Base-by-base conservation (phyloP, 2,113 vertebrate species). In the Glaucidium brasilianum region DNA sequence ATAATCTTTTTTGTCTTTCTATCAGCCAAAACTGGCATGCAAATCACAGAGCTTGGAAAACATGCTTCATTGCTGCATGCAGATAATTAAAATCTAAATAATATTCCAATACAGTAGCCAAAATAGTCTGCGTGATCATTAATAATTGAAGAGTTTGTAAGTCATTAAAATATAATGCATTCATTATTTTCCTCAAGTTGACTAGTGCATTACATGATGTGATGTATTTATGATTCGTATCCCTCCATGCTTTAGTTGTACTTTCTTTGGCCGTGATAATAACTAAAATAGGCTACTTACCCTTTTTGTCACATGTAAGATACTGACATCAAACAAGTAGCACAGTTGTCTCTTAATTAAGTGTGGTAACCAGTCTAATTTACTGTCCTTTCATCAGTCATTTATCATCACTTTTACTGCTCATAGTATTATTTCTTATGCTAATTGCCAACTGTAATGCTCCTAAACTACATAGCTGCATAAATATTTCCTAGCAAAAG, bases 91-190 rank as follows among this genome's bases (percentile, higher is more conserved):
- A 97, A 87, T 84, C 55, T 27, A 96, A 96, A 97, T 71, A 97
- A 93, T 94, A 96, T 97, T 93, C 94, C 72, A 94, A 96, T 97
- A 91, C 72, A 64, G 85, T 95, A 95, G 80, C 84, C 78, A 87
- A 95, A 97, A 95, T 82, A 95, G 43, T 96, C 79, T 95, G 89
- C 23, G 11, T 90, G 59, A 94, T 95, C 79, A 89, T 98, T 96
- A 98, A 97, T 97, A 96, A 97, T 89, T 95, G 72, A 97, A 91
- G 45, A 93, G 87, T 96, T 97, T 97, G 75, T 95, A 96, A 96
- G 92, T 94, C 83, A 97, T 98, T 97, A 97, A 97, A 97, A 93
- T 96, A 76, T 95, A 97, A 97, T 91, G 47, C 88, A 85, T 95
- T 95, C 84, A 95, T 96, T 97, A 95, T 96, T 97, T 97, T 97